These are phyloP conservation scores for Linurgus olivaceus DNA, from an alignment of 2,797 vertebrate genomes.

Conservation along the genomic window DNA sequence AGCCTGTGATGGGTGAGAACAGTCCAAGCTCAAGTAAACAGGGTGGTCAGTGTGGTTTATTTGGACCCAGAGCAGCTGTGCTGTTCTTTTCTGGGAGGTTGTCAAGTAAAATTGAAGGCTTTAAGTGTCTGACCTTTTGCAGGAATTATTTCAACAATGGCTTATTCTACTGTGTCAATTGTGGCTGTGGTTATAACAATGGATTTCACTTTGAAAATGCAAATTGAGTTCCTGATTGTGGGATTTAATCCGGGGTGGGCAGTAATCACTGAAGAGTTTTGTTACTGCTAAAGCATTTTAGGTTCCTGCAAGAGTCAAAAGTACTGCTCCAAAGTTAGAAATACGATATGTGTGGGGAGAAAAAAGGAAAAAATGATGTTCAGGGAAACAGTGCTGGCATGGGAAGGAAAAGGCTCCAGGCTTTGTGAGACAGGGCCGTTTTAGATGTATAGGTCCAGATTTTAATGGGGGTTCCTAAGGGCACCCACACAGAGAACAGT, in stretches of 20 bases:
- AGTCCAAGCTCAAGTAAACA: background rate
- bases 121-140: constrained; percentile 76
- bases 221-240: constrained; percentile 73
- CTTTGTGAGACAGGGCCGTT: background rate
- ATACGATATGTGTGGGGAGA: background rate
- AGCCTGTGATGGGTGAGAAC: background rate
- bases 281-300: constrained; percentile 40
- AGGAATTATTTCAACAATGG: constrained; percentile 74
- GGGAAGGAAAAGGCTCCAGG: background rate
- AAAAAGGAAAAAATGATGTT: background rate
- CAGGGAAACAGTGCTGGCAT: background rate
- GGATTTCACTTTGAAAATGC: constrained; percentile 69
- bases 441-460: rapidly evolving
- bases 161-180: constrained; percentile 62
- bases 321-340: constrained; percentile 22
- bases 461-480: background rate
- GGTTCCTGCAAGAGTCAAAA: constrained; percentile 21
- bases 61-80: constrained; percentile 58
- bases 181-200: constrained; percentile 50
- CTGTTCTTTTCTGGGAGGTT: constrained; percentile 68
- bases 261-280: constrained; percentile 54
- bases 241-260: constrained; percentile 66
- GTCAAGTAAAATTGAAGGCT: constrained; percentile 74
- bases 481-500: background rate
- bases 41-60: constrained; percentile 46